Evolutionary conservation across 2,888 invertebrate genomes (phyloP), one percentile per base, ranked within the genome.

Genomic region (Plemyria rubiginata): DNA sequence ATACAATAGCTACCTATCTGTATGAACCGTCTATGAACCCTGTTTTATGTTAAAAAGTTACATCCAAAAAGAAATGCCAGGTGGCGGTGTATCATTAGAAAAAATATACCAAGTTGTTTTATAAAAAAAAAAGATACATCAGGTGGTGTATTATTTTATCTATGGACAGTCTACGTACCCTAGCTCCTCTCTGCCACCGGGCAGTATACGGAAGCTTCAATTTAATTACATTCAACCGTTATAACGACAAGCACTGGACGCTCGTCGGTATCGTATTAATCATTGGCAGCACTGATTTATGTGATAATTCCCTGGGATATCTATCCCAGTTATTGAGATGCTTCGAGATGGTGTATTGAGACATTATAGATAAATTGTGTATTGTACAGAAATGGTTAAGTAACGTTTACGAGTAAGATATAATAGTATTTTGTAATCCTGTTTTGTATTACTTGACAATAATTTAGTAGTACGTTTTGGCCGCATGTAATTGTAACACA

Each of bases 141-240:
- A 22, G 22, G 22, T 22, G 22, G 22, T 22, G 22, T 22, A 22
- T 22, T 3, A 22, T 22, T 3, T 12, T 32, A n/a, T n/a, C 7
- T 50, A 28, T 29, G 58, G 28, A 28, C 28, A 4, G 1, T 51
- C 59, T 60, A 46, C 38, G n/a, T 46, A 28, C 28, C 22, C 29
- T 55, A 63, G 22, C 54, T 62, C 2, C 16, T 60, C 66, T 68
- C 12, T 60, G 62, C 41, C 53, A 53, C 29, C 57, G 66, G 63
- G 62, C 63, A 60, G 67, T 80, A 82, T 74, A 86, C 90, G 90
- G 91, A 91, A 91, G 90, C 87, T 51, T 81, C 83, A 78, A 86
- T 89, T 90, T 92, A 90, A 92, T 92, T 90, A 90, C 84, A 81
- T 79, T 76, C 73, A 74, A 83, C 90, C 90, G 91, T 91, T 92